Base-by-base conservation (phyloP, 2,113 vertebrate species). In the Dryoscopus gambensis region DNA sequence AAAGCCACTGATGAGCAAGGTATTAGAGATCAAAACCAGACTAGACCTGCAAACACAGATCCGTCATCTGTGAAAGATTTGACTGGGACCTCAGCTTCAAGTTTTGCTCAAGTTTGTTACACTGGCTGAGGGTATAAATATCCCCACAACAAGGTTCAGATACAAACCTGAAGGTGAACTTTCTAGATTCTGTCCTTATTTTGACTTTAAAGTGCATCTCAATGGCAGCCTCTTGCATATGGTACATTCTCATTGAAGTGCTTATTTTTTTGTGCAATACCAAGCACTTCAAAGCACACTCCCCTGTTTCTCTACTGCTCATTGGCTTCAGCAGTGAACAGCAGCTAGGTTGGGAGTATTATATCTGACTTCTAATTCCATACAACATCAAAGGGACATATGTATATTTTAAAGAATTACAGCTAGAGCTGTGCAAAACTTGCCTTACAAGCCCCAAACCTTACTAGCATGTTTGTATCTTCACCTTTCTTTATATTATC, bases 381-480 rank as follows among this genome's bases (percentile, higher is more conserved):
- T 50, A 52, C 68, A 94, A 93, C 94, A 96, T 97, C 97, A 97
- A 97, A 97, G 78, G 37, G 50, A 59, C 59, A 47, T 65, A 93
- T 96, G 92, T 84, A 96, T 93, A 91, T 97, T 97, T 97, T 91
- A 96, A 87, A 94, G 84, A 85, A 90, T 71, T 93, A 81, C 87
- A 95, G 67, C 69, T 15, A 64, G 47, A 91, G 59, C 52, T 57
- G 68, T 90, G 57, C 57, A 86, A 86, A 92, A 69, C 69, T 85
- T 87, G 79, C 83, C 70, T 96, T 93, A 93, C 94, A 79, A 96
- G 84, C 30, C 50, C 57, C 62, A 94, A 69, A 95, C 39, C 47
- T 85, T 76, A 82, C 44, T 4, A 81, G 23, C 11, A 18, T 68
- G 62, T 90, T 95, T 90, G 69, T 57, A 90, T 71, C 70, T 71